A percentile compares a stretch with the other conserved stretches of the same genome.
phyloP scores from a whole-genome alignment of 2,113 vertebrate species.

The Gobio gobio region DNA sequence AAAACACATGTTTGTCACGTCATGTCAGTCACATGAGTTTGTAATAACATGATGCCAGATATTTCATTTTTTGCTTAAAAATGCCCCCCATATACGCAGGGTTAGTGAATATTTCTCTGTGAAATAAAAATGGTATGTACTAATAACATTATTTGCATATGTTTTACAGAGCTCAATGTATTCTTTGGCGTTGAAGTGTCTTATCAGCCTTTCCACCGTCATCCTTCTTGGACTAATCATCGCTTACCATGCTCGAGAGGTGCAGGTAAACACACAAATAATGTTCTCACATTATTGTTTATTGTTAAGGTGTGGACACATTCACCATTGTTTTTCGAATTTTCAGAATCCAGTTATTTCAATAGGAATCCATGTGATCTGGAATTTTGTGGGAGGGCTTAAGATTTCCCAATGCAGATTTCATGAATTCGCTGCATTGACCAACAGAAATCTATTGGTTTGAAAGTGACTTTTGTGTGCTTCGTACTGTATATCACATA shows the following conservation, averaged over 20 bases:
- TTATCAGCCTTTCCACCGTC: constrained; percentile 95
- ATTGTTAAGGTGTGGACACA: background rate
- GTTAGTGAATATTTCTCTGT: background rate
- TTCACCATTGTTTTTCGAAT: background rate
- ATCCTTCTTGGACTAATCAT: constrained; percentile 94
- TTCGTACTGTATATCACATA: background rate
- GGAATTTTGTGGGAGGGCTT: background rate
- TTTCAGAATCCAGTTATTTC: background rate
- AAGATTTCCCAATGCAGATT: background rate
- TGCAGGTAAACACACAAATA: constrained; percentile 83
- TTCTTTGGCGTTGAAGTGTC: constrained; percentile 94
- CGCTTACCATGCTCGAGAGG: constrained; percentile 94
- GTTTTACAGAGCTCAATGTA: constrained; percentile 86
- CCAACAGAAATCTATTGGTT: background rate
- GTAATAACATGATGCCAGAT: background rate
- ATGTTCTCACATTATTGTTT: background rate
- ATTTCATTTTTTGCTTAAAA: background rate
- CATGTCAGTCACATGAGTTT: background rate
- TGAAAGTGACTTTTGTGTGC: background rate
- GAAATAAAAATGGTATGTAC: background rate
- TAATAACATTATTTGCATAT: constrained; percentile 34
- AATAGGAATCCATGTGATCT: background rate
- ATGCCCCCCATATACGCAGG: background rate
- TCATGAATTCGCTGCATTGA: background rate
- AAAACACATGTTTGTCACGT: background rate